phyloP scores from a whole-genome alignment of 2,888 invertebrate genomes.

The Fragum sueziense region DNA sequence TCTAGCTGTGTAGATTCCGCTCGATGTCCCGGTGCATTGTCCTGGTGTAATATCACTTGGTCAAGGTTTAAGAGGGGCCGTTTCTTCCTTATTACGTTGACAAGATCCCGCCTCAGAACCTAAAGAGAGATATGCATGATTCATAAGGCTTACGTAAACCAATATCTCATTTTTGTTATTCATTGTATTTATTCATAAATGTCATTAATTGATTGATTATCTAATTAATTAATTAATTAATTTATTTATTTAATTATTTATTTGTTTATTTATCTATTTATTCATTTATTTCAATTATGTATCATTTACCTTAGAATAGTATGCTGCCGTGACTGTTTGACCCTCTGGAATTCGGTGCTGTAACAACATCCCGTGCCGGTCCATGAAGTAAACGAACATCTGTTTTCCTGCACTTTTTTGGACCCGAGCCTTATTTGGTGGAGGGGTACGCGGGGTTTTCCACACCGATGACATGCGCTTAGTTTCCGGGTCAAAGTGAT shows the following conservation, averaged over 20 bases:
- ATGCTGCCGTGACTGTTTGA: constrained; percentile 15
- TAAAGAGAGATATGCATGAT: neutral
- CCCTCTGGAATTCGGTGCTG: constrained; percentile 10
- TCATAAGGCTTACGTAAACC: neutral
- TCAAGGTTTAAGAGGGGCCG: neutral
- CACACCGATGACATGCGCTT: neutral
- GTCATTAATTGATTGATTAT: neutral
- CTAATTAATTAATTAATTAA: neutral
- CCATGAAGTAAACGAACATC: constrained; percentile 23
- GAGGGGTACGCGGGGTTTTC: constrained; percentile 11
- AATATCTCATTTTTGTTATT: neutral
- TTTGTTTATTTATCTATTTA: neutral
- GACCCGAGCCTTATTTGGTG: constrained; percentile 23
- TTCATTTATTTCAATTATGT: no score
- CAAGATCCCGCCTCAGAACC: constrained; percentile 4
- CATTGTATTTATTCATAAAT: neutral
- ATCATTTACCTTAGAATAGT: constrained; percentile 21
- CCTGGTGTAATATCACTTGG: constrained; percentile 1
- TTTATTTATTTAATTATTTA: neutral
- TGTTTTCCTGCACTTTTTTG: neutral
- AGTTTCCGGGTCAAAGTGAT: constrained; percentile 17
- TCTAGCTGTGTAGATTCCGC: constrained; percentile 3
- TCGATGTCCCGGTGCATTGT: neutral
- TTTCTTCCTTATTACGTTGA: neutral
- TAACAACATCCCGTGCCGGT: constrained; percentile 12